Evolutionary conservation across 1,140 invertebrate genomes (phyloP), one percentile per base, ranked within the genome.

Genomic region (Coenobita brevimanus): DNA sequence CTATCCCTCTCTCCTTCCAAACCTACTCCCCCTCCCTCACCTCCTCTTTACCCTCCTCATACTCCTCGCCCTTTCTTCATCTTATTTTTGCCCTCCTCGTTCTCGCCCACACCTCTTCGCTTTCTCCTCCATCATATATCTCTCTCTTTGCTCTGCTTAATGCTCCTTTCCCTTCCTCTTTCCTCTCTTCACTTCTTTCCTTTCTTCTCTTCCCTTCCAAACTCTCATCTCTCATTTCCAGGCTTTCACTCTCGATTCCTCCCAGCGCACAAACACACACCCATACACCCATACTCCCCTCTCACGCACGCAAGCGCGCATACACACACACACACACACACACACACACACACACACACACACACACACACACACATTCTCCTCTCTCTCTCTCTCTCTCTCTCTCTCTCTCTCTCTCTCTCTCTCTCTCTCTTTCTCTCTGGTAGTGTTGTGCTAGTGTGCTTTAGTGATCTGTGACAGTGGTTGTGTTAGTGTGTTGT

Each of bases 271-370:
- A 57, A 57, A n/a, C 10, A 13, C 10, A 57, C 13, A 57, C n/a
- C n/a, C 62, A n/a, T 64, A 64, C 62, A n/a, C 21, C 38, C 10
- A 27, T 30, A 21, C n/a, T n/a, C n/a, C n/a, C 54, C 13, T n/a
- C n/a, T 57, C 13, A n/a, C n/a, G n/a, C n/a, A n/a, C n/a, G n/a
- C n/a, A n/a, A n/a, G n/a, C n/a, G n/a, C n/a, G n/a, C n/a, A 15
- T 36, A 69, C 64, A 69, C 64, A 69, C 64, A 69, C 64, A 69
- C 64, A 69, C 64, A 69, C 64, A 69, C 64, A 69, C 64, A 69
- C 24, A 69, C 64, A 69, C 64, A 10, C 64, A 69, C 64, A 10
- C 64, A 69, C 64, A 10, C 64, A 69, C 64, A 69, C 64, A 69
- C 64, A 69, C 64, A 69, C 24, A 69, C 64, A 69, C 10, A 2